Percentiles rank a stretch among this genome's conserved stretches.
Conservation (phyloP, 2,113 vertebrate species). For the Solea solea region DNA sequence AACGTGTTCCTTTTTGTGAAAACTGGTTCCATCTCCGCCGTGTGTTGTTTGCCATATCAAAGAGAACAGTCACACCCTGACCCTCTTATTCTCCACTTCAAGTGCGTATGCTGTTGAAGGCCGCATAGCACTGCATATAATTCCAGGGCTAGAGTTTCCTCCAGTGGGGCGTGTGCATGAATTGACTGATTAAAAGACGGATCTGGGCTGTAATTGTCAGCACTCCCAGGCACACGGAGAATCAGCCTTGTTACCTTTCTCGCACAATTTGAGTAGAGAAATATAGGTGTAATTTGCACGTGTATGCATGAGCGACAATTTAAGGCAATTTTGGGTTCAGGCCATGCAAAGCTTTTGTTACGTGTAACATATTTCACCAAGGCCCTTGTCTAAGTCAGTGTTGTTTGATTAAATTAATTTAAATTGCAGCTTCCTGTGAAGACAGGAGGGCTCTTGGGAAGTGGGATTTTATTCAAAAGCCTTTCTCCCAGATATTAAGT, state of each 20-base stretch:
- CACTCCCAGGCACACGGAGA: conserved; percentile 7
- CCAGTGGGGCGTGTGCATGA: not conserved
- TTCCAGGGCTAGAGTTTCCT: not conserved
- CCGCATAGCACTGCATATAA: not conserved
- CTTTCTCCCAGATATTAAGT: not conserved
- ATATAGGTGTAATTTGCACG: conserved; percentile 7
- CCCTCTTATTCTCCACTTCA: not conserved
- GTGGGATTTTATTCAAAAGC: not conserved
- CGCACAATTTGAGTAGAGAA: conserved; percentile 25
- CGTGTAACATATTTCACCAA: not conserved
- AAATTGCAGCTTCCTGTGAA: conserved; percentile 4
- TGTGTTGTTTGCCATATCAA: not conserved
- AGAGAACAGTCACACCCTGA: not conserved
- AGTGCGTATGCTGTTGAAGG: not conserved
- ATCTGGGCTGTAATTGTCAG: conserved; percentile 11
- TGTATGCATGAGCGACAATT: conserved; percentile 3
- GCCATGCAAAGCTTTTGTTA: conserved; percentile 14
- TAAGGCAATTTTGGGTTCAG: not conserved
- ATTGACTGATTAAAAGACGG: conserved; percentile 13
- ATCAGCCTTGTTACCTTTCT: conserved; percentile 13
- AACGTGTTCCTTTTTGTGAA: not conserved
- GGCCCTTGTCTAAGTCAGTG: not conserved
- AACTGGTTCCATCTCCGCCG: not conserved
- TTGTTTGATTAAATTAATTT: not conserved
- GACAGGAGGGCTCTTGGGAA: not conserved